A percentile compares a stretch with the other conserved stretches of the same genome.
These are phyloP conservation scores for Drosophila bifasciata DNA, from an alignment of 1,140 invertebrate species.

Conservation along the genomic window DNA sequence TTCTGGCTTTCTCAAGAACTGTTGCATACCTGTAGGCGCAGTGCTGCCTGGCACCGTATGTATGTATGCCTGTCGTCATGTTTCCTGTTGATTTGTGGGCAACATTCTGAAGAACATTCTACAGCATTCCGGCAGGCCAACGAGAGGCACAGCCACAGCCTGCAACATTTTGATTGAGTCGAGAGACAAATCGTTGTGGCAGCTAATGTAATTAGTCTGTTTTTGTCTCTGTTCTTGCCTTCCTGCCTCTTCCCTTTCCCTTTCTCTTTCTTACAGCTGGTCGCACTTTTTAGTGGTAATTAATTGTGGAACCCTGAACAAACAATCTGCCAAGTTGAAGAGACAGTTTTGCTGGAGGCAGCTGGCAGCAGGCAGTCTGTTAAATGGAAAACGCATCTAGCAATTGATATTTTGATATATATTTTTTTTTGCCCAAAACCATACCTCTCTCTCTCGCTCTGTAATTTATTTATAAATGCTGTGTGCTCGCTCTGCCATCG, in stretches of 20 bases:
- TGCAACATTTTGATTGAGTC: conserved; percentile 30
- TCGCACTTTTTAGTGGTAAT: conserved; percentile 36
- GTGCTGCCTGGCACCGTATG: not conserved
- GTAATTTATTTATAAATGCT: conserved; percentile 13
- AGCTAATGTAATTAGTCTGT: conserved; percentile 57
- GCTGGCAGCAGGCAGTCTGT: not conserved
- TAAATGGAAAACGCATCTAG: conserved; percentile 33
- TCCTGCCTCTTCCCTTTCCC: too few relatives aligned
- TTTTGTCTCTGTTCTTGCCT: conserved; percentile 10
- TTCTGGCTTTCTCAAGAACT: conserved; percentile 23
- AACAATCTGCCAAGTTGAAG: conserved; percentile 17
- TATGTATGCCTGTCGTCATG: conserved; percentile 13
- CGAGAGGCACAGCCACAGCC: not conserved
- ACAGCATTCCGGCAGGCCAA: not conserved
- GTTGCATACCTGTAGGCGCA: conserved; percentile 27
- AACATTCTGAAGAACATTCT: not conserved
- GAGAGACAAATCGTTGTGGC: conserved; percentile 28
- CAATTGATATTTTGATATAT: conserved; percentile 39
- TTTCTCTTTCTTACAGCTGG: not conserved
- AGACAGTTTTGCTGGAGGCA: conserved; percentile 16
- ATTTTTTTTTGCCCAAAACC: conserved; percentile 6
- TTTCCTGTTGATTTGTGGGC: conserved; percentile 21
- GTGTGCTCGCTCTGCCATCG: too few relatives aligned
- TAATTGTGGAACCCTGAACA: conserved; percentile 28
- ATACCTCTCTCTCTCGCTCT: not conserved